Evolutionary conservation across 2,888 invertebrate genomes (phyloP).

Genomic region (Apamea monoglypha): DNA sequence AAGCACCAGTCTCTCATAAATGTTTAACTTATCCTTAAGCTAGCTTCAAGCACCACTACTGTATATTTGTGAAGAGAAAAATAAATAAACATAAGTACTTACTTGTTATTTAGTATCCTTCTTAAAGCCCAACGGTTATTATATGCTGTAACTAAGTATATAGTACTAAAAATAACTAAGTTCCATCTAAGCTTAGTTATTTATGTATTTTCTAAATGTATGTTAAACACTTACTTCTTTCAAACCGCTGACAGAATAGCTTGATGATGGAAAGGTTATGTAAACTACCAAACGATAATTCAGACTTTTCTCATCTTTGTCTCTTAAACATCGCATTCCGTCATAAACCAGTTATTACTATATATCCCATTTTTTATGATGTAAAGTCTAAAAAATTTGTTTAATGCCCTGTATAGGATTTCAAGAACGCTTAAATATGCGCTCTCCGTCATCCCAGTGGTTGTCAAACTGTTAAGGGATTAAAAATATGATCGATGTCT

Average conservation of each 20-base stretch:
- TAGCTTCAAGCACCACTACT: too few relatives aligned
- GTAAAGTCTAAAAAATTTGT: constrained; percentile 66
- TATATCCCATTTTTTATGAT: constrained; percentile 67
- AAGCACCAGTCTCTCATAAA: neutral
- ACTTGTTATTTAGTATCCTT: neutral
- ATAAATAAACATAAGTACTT: too few relatives aligned
- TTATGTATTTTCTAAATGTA: neutral
- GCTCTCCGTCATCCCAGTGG: constrained; percentile 69
- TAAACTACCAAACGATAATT: constrained; percentile 18
- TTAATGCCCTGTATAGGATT: constrained; percentile 77
- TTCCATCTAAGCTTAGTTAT: neutral
- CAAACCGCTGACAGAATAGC: neutral
- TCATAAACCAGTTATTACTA: constrained; percentile 59
- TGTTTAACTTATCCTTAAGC: neutral
- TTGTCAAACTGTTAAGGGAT: constrained; percentile 70
- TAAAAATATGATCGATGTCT: constrained; percentile 15
- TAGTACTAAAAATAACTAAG: too few relatives aligned
- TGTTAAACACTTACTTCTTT: neutral
- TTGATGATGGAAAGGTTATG: neutral
- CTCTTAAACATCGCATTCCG: constrained; percentile 55
- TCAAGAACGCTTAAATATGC: constrained; percentile 82
- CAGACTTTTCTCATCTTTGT: constrained; percentile 34
- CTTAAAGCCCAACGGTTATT: neutral
- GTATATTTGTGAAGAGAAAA: too few relatives aligned
- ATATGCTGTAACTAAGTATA: neutral